A percentile compares a stretch with the other conserved stretches of the same genome.
Conservation (phyloP, 2,888 invertebrate genomes). For the Drosophila rellima region DNA sequence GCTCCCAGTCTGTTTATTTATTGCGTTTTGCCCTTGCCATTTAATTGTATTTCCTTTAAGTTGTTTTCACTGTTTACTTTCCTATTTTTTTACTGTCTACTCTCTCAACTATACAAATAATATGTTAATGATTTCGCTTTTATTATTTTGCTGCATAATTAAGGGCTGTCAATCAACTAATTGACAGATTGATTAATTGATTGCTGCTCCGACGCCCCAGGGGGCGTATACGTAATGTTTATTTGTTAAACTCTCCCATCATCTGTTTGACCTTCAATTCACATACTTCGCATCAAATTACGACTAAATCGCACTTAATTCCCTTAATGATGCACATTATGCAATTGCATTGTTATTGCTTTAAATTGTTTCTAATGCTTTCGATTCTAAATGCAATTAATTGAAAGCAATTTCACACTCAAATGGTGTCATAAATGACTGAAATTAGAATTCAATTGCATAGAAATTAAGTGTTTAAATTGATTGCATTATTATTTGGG, state of each 20-base stretch:
- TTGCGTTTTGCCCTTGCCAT: slow-evolving; percentile 34
- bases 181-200: slow-evolving; percentile 66
- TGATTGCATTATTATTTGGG: not conserved
- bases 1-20: slow-evolving; percentile 28
- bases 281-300: not conserved
- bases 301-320: slow-evolving; percentile 8
- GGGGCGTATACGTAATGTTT: slow-evolving; percentile 33
- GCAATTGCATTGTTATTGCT: slow-evolving; percentile 7
- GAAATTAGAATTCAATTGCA: not conserved
- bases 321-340: slow-evolving; percentile 1
- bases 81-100: too few species aligned
- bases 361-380: not conserved
- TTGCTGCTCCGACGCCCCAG: slow-evolving; percentile 1
- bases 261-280: slow-evolving; percentile 17
- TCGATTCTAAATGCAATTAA: slow-evolving; percentile 2
- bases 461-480: not conserved
- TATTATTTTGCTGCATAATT: slow-evolving; percentile 39
- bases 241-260: not conserved
- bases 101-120: too few species aligned
- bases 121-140: slow-evolving; percentile 48
- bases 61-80: not conserved
- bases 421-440: not conserved
- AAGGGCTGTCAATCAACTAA: slow-evolving; percentile 52
- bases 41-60: slow-evolving; percentile 35
- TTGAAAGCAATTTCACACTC: slow-evolving; percentile 9